Conservation (phyloP, 2,888 invertebrate species). For the Lepidocyrtinus sp. region DNA sequence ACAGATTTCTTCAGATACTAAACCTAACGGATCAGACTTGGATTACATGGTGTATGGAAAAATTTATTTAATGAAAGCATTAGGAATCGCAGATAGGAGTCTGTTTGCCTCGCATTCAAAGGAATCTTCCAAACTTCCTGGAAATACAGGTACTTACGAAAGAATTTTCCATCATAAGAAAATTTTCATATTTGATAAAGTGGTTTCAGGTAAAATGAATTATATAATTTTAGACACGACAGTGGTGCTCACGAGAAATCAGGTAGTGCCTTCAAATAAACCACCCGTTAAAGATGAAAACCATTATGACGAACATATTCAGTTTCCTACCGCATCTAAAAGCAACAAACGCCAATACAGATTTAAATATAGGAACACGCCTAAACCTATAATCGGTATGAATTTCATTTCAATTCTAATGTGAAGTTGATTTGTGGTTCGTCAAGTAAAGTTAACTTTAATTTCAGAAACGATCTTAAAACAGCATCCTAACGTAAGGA, state of each 20-base stretch:
- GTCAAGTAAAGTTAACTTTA: too few relatives aligned
- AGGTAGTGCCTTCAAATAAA: not conserved
- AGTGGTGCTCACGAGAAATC: not conserved
- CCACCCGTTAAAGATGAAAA: not conserved
- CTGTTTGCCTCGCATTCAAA: not conserved
- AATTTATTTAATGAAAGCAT: slow-evolving; percentile 29
- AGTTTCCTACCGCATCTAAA: slow-evolving; percentile 3
- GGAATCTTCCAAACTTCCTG: too few relatives aligned
- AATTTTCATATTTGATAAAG: too few relatives aligned
- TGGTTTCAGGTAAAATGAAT: too few relatives aligned
- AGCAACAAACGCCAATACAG: slow-evolving; percentile 1
- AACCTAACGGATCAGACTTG: slow-evolving; percentile 13
- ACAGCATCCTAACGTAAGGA: not conserved
- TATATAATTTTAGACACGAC: not conserved
- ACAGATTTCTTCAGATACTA: not conserved
- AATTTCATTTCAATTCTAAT: too few relatives aligned
- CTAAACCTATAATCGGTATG: too few relatives aligned
- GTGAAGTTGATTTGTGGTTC: not conserved
- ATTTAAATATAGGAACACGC: slow-evolving; percentile 1
- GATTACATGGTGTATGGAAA: slow-evolving; percentile 54
- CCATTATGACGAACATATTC: not conserved
- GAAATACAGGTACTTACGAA: too few relatives aligned
- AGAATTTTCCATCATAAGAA: too few relatives aligned
- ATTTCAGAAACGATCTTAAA: too few relatives aligned
- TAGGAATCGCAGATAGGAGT: not conserved